Evolutionary conservation across 2,888 invertebrate species (phyloP).

Genomic region (Limnephilus lunatus): DNA sequence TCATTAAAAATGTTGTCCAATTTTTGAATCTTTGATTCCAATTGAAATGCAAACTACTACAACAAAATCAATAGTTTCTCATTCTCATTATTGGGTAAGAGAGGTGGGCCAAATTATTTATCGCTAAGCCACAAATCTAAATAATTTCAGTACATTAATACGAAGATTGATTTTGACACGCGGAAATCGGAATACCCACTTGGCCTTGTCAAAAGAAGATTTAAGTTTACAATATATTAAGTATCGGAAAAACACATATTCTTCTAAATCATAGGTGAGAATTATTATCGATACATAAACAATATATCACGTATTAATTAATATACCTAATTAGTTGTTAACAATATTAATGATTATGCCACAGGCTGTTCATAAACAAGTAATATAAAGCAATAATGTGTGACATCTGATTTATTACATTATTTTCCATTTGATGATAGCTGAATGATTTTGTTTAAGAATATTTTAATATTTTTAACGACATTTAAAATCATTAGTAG

Average conservation of each 20-base stretch:
- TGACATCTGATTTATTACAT: not conserved
- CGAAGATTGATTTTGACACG: not conserved
- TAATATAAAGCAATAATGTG: not conserved
- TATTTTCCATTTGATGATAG: not conserved
- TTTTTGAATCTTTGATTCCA: too few relatives aligned
- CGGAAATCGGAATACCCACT: constrained; percentile 37
- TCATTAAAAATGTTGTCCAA: too few relatives aligned
- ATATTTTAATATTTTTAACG: not conserved
- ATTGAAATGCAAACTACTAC: not conserved
- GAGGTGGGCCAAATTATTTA: not conserved
- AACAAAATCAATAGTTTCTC: not conserved
- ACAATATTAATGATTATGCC: not conserved
- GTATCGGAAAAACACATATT: not conserved
- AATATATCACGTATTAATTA: not conserved
- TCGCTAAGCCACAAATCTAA: not conserved
- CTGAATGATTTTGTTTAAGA: not conserved
- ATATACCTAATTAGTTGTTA: not conserved
- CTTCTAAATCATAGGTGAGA: not conserved
- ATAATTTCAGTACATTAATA: not conserved
- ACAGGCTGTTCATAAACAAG: not conserved
- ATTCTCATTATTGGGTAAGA: not conserved
- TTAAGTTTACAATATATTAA: constrained; percentile 19
- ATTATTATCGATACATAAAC: not conserved
- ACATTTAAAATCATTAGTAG: too few relatives aligned
- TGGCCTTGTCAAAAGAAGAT: constrained; percentile 26